Conservation (phyloP, 1,140 invertebrate genomes). For the Cotesia glomerata region DNA sequence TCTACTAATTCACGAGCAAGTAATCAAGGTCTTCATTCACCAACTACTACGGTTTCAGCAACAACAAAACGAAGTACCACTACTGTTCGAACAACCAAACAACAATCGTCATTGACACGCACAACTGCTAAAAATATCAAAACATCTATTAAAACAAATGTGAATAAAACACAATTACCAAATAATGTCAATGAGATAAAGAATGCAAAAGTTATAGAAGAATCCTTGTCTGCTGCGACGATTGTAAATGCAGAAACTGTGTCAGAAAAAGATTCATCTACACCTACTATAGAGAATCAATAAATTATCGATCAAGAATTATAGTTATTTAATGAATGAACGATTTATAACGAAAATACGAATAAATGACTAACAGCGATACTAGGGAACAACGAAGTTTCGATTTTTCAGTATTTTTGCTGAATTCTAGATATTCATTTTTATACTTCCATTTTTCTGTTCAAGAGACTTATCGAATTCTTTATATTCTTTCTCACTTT, state of each 20-base stretch:
- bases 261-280: conserved; percentile 54
- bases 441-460: no score
- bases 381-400: neutral
- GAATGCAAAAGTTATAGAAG: conserved; percentile 32
- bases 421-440: no score
- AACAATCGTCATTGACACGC: conserved; percentile 3
- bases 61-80: conserved; percentile 35
- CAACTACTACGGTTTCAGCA: conserved; percentile 38
- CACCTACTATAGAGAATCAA: conserved; percentile 56
- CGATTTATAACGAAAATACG: neutral
- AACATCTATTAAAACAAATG: conserved; percentile 47
- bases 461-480: no score
- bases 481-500: no score
- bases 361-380: neutral
- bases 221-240: conserved; percentile 28
- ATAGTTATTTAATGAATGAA: conserved; percentile 20
- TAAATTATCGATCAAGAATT: conserved; percentile 57
- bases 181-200: conserved; percentile 49
- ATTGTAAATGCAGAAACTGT: conserved; percentile 51
- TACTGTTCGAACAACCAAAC: conserved; percentile 48
- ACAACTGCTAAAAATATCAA: conserved; percentile 30
- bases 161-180: conserved; percentile 49
- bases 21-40: conserved; percentile 24
- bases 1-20: conserved; percentile 35
- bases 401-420: no score